Base-by-base conservation (phyloP, 2,797 vertebrate species). In the Pseudomugil gertrudae region DNA sequence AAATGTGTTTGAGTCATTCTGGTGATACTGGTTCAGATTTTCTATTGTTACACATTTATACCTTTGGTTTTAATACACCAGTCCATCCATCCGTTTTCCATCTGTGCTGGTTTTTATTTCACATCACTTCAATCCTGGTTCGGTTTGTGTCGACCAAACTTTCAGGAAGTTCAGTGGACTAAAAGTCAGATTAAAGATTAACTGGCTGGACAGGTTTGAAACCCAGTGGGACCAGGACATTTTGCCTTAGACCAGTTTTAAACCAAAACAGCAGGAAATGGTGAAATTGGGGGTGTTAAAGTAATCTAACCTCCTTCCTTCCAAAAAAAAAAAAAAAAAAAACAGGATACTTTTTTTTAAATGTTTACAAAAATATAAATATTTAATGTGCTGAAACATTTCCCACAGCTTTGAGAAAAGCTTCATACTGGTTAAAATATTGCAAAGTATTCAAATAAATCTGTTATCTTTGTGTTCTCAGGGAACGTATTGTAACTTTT, bases 61-160 rank as follows among this genome's bases (percentile, higher is more conserved):
- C 66, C 67, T 81, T 84, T 74, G 30, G 4, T 69, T 80, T 74
- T 15, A 74, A 70, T 72, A 63, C 84, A 82, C 57, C 62, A 0
- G 57, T 75, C 74, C 72, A 78, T 72, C 57, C 54, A 78, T 70
- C 55, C 43, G 14, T 57, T 11, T 67, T 78, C 60, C 55, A 56
- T 36, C 52, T 26, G 51, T 24, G 11, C 48, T 21, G 38, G 45
- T 27, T 24, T 35, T 61, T 17, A 48, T 48, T 61, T 32, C 58
- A 43, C 36, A 17, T 40, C 33, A 6, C 35, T 9, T 23, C 55
- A 24, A 5, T 8, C n/a, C 45, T 4, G 43, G 3, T 45, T 45
- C 43, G 10, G 45, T 21, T 21, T 8, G 5, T 43, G 38, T 43
- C 17, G 0, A 43, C 17, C 38, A 43, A 19, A 43, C 17, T 9